A percentile compares a stretch with the other conserved stretches of the same genome.
phyloP scores from a whole-genome alignment of 1,140 invertebrate genomes.

The Dinoponera quadriceps region DNA sequence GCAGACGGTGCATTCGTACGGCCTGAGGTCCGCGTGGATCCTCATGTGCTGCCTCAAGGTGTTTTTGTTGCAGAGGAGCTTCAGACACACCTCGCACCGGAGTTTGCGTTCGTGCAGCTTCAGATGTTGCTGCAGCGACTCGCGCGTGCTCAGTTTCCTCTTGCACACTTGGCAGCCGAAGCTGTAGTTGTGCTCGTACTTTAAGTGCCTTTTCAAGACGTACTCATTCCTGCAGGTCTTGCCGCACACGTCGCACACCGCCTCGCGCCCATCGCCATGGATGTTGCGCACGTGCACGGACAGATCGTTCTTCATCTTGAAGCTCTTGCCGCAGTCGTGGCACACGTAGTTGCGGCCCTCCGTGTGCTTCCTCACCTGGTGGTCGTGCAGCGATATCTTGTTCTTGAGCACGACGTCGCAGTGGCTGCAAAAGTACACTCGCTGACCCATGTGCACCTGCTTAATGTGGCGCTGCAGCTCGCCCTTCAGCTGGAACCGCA shows the following conservation, averaged over 20 bases:
- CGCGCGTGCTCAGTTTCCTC: neutral
- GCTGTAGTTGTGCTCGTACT: neutral
- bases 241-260: neutral
- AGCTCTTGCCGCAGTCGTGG: neutral
- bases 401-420: slow-evolving; percentile 53
- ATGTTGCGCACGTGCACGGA: neutral
- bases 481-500: neutral
- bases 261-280: neutral
- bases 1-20: neutral
- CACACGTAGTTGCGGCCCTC: neutral
- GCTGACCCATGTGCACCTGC: slow-evolving; percentile 1
- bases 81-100: neutral
- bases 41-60: slow-evolving; percentile 11
- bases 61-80: neutral
- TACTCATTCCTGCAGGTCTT: neutral
- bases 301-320: slow-evolving; percentile 2
- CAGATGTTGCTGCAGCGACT: neutral
- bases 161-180: neutral
- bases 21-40: no score
- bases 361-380: slow-evolving; percentile 23
- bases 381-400: slow-evolving; percentile 48
- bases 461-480: neutral
- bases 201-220: neutral
- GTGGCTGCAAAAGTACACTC: slow-evolving; percentile 35
- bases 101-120: neutral